phyloP scores from a whole-genome alignment of 2,113 vertebrate species.

The Gnathonemus longibarbis region DNA sequence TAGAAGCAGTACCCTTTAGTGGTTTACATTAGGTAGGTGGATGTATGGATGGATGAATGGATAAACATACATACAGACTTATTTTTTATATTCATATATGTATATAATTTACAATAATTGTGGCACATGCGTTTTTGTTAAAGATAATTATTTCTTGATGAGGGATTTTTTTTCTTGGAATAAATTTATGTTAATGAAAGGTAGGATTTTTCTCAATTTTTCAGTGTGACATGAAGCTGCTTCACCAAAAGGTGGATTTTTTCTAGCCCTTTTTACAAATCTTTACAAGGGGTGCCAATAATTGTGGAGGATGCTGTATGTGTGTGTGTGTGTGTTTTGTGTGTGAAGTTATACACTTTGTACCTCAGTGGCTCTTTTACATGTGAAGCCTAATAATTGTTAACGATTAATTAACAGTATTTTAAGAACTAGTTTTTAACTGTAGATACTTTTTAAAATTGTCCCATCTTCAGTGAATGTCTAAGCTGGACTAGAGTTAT shows the following conservation, averaged over 20 bases:
- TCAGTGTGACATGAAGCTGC: too few relatives aligned
- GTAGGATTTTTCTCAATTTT: too few relatives aligned
- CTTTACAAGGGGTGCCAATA: too few relatives aligned
- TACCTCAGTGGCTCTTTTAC: not conserved
- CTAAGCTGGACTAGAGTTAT: not conserved
- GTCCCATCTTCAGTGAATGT: not conserved
- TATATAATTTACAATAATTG: not conserved
- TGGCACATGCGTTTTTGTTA: too few relatives aligned
- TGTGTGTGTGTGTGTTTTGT: not conserved
- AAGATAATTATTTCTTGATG: too few relatives aligned
- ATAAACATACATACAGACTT: not conserved
- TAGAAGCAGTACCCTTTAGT: not conserved
- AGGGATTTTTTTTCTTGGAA: too few relatives aligned
- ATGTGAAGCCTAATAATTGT: not conserved
- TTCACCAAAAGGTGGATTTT: too few relatives aligned
- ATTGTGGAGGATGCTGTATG: too few relatives aligned
- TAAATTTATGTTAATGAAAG: too few relatives aligned
- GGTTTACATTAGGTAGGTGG: not conserved
- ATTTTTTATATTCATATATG: not conserved
- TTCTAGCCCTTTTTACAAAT: too few relatives aligned
- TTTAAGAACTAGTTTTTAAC: not conserved
- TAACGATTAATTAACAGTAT: not conserved
- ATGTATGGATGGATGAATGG: not conserved
- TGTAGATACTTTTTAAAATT: not conserved
- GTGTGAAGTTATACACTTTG: not conserved